Evolutionary conservation across 2,113 vertebrate species (phyloP).

Genomic region (Ceratotherium simum): DNA sequence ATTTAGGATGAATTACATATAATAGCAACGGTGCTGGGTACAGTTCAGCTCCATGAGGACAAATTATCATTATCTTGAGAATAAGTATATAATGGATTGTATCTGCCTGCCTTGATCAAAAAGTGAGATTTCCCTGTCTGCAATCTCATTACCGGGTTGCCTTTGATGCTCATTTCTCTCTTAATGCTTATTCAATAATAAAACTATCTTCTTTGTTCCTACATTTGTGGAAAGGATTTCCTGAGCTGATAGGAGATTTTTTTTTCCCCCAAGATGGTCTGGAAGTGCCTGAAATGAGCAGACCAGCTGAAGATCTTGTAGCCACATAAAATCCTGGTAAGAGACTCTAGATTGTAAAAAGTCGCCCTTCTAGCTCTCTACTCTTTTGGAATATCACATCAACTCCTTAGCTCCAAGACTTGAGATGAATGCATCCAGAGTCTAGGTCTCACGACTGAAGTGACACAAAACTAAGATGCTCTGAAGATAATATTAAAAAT

Average conservation of each 20-base stretch:
- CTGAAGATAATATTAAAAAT: not conserved
- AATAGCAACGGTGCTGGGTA: not conserved
- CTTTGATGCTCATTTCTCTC: not conserved
- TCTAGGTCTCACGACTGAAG: not conserved
- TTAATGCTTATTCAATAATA: constrained; percentile 7
- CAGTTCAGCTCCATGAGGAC: not conserved
- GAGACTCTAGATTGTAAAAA: not conserved
- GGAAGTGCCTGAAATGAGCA: not conserved
- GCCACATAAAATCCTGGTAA: not conserved
- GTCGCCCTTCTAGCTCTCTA: not conserved
- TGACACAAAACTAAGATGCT: not conserved
- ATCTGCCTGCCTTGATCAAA: not conserved
- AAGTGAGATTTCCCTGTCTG: not conserved
- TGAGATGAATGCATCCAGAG: not conserved
- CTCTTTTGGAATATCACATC: not conserved
- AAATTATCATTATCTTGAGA: not conserved
- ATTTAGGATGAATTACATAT: not conserved
- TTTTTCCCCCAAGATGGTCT: not conserved
- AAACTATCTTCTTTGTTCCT: constrained; percentile 8
- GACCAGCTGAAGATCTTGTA: not conserved
- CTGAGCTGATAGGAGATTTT: not conserved
- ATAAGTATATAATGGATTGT: not conserved
- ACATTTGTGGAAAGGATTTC: not conserved
- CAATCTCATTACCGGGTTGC: not conserved
- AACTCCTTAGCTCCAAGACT: not conserved